phyloP scores from a whole-genome alignment of 2,113 vertebrate species.

The pig (Sus scrofa) region DNA sequence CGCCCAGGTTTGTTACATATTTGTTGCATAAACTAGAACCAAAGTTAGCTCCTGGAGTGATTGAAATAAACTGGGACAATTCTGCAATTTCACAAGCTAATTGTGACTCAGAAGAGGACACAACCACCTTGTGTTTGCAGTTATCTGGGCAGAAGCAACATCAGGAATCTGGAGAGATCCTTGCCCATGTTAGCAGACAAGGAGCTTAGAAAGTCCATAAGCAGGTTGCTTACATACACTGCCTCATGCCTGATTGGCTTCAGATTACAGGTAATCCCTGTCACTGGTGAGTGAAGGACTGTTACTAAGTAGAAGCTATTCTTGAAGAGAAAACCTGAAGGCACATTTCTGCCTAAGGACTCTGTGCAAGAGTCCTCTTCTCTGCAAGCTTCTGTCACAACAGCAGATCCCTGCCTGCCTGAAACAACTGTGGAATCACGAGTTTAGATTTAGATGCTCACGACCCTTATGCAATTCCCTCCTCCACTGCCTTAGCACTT shows the following conservation, averaged over 20 bases:
- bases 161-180: constrained; percentile 93
- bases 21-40: constrained; percentile 97
- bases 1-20: constrained; percentile 89
- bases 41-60: constrained; percentile 95
- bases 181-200: constrained; percentile 88
- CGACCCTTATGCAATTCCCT: constrained; percentile 96
- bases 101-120: constrained; percentile 96
- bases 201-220: constrained; percentile 97
- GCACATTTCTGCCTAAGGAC: constrained; percentile 96
- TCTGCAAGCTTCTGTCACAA: constrained; percentile 97
- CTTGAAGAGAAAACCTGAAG: constrained; percentile 95
- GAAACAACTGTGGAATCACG: constrained; percentile 98
- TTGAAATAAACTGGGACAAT: constrained; percentile 90
- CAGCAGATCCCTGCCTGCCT: constrained; percentile 94
- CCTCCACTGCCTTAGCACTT: constrained; percentile 95
- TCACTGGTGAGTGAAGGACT: constrained; percentile 98
- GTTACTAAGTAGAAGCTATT: constrained; percentile 95
- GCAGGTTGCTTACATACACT: constrained; percentile 97
- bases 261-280: constrained; percentile 95
- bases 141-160: constrained; percentile 93
- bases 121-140: constrained; percentile 95
- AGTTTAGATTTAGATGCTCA: constrained; percentile 97
- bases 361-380: constrained; percentile 97
- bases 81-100: constrained; percentile 81
- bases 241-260: constrained; percentile 95